A percentile compares a stretch with the other conserved stretches of the same genome.
phyloP scores from a whole-genome alignment of 30 jellyfish, hydroid and myxozoan species.

The Sanderia malayensis region DNA sequence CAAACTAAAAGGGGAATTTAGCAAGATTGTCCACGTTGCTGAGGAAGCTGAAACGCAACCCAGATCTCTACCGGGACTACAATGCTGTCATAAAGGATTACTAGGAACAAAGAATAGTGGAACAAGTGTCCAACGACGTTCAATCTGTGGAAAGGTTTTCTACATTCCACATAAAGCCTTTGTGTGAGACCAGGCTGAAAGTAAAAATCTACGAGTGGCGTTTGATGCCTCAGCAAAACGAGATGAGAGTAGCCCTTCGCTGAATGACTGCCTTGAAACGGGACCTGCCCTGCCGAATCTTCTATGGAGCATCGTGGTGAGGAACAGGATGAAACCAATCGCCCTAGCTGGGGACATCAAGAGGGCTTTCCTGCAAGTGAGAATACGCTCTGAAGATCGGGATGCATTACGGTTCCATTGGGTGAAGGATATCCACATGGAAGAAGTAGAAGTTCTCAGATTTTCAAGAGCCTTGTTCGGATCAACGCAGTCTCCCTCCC shows the following conservation, averaged over 20 bases:
- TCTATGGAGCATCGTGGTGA: background rate
- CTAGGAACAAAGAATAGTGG: slow-evolving; percentile 50
- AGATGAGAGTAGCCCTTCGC: background rate
- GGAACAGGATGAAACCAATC: background rate
- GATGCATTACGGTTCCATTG: too few relatives aligned
- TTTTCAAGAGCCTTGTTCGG: too few relatives aligned
- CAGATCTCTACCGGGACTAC: slow-evolving; percentile 42
- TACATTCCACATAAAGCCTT: slow-evolving; percentile 58
- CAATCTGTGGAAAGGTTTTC: slow-evolving; percentile 25
- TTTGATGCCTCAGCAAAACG: slow-evolving; percentile 36
- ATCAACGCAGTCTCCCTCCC: too few relatives aligned
- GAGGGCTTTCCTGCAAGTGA: background rate
- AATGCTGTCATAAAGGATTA: slow-evolving; percentile 37
- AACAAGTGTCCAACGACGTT: slow-evolving; percentile 8
- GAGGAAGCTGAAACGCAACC: slow-evolving; percentile 42
- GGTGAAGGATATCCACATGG: too few relatives aligned
- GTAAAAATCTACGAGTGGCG: slow-evolving; percentile 13
- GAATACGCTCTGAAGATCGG: too few relatives aligned
- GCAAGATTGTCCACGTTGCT: slow-evolving; percentile 38
- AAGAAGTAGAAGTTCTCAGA: too few relatives aligned
- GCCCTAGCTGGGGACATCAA: background rate
- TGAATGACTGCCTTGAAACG: background rate
- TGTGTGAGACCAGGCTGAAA: slow-evolving; percentile 28
- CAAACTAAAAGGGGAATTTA: slow-evolving; percentile 46
- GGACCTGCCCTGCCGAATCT: background rate